phyloP scores from a whole-genome alignment of 35 echinoderm and acorn worm species.

The Lytechinus variegatus region DNA sequence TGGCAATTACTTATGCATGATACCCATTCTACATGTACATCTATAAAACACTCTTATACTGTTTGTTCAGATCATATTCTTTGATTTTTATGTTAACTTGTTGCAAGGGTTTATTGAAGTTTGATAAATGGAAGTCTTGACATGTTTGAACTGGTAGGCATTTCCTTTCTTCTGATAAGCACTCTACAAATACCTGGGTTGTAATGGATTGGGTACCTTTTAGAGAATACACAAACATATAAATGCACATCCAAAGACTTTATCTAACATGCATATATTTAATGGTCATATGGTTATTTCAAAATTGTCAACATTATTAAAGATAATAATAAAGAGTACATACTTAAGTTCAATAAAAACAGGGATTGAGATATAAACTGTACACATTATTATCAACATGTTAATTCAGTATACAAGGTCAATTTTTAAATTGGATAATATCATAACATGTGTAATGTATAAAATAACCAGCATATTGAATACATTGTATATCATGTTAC shows the following conservation, averaged over 20 bases:
- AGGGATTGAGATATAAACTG: background rate
- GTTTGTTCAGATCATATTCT: too few relatives aligned
- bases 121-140: too few relatives aligned
- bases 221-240: background rate
- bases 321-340: background rate
- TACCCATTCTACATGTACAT: too few relatives aligned
- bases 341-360: background rate
- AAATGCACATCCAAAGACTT: background rate
- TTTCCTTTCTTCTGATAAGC: too few relatives aligned
- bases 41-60: too few relatives aligned
- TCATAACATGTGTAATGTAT: too few relatives aligned
- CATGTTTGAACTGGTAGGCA: background rate
- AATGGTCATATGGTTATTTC: conserved; percentile 5
- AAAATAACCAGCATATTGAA: too few relatives aligned
- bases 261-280: background rate
- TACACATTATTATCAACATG: background rate
- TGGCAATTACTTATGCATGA: too few relatives aligned
- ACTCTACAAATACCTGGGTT: too few relatives aligned
- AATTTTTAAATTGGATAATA: background rate
- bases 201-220: background rate
- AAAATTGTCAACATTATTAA: background rate
- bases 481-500: too few relatives aligned
- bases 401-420: background rate
- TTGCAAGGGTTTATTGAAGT: too few relatives aligned
- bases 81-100: too few relatives aligned